These are phyloP conservation scores for Apocrypta bakeri DNA, from an alignment of 1,140 invertebrate genomes.

Conservation along the genomic window DNA sequence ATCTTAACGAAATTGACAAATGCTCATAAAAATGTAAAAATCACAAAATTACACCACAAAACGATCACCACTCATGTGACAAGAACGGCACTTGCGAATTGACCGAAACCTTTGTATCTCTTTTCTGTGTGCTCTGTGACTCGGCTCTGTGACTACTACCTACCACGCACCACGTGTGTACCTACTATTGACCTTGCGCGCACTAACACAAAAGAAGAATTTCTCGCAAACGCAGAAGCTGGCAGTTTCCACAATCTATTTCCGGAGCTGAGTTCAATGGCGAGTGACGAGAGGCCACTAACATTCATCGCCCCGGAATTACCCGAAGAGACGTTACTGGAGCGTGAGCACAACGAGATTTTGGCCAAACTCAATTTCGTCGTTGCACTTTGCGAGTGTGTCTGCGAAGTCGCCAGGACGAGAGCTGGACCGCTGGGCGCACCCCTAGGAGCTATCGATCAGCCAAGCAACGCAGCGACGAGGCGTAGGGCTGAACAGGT, in stretches of 20 bases:
- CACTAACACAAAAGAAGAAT: constrained; percentile 50
- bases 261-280: constrained; percentile 72
- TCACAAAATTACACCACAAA: not conserved
- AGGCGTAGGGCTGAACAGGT: constrained; percentile 88
- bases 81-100: not conserved
- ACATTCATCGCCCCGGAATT: constrained; percentile 93
- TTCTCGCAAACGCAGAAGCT: constrained; percentile 70
- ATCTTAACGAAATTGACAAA: not conserved
- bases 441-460: constrained; percentile 59
- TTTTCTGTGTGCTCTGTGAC: constrained; percentile 23
- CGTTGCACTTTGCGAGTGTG: constrained; percentile 91
- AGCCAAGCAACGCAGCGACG: constrained; percentile 70
- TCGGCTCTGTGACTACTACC: not conserved
- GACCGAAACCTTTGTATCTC: constrained; percentile 22
- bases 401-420: constrained; percentile 88
- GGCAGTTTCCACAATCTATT: constrained; percentile 77
- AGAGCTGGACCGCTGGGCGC: constrained; percentile 83
- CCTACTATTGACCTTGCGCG: not conserved
- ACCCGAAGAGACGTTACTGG: constrained; percentile 95
- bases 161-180: not conserved
- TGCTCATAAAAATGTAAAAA: not conserved
- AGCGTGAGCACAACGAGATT: constrained; percentile 95
- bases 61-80: not conserved
- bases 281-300: constrained; percentile 78
- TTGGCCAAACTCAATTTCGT: constrained; percentile 96